These are phyloP conservation scores for Okamejei kenojei DNA, from an alignment of 2,797 vertebrate species.

Conservation along the genomic window DNA sequence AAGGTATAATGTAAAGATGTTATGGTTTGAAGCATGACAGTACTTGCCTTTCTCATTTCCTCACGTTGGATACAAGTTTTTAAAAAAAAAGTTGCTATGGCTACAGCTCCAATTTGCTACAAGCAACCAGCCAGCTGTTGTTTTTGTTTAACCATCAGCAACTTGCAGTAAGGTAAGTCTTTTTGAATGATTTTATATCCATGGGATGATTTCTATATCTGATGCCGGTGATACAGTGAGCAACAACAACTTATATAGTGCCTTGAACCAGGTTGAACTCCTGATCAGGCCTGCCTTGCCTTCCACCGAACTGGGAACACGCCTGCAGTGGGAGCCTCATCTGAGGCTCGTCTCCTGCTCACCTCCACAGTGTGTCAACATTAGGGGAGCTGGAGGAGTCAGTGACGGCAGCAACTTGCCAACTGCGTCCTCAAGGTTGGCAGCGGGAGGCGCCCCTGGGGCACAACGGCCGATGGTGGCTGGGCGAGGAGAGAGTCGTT, in stretches of 20 bases:
- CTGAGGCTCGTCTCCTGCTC: too few relatives aligned
- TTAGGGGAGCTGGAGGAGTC: too few relatives aligned
- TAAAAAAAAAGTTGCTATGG: not conserved
- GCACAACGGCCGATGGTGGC: too few relatives aligned
- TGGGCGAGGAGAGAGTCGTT: too few relatives aligned
- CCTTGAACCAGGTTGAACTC: too few relatives aligned
- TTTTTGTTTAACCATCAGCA: not conserved
- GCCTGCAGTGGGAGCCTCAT: too few relatives aligned
- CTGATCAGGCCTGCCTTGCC: too few relatives aligned
- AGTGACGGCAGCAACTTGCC: too few relatives aligned
- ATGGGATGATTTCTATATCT: not conserved
- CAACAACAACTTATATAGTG: not conserved
- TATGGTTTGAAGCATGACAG: conserved; percentile 7
- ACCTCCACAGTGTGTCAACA: too few relatives aligned
- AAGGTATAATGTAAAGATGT: not conserved
- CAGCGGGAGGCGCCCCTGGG: too few relatives aligned
- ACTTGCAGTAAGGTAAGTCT: not conserved
- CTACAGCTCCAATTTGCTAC: not conserved
- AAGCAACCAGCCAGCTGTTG: not conserved
- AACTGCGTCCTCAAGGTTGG: too few relatives aligned
- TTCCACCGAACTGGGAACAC: too few relatives aligned
- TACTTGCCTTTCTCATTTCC: not conserved
- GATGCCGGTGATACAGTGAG: not conserved
- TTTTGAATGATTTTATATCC: not conserved
- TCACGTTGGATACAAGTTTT: not conserved